phyloP scores from a whole-genome alignment of 2,113 vertebrate species.

The Saguinus midas region DNA sequence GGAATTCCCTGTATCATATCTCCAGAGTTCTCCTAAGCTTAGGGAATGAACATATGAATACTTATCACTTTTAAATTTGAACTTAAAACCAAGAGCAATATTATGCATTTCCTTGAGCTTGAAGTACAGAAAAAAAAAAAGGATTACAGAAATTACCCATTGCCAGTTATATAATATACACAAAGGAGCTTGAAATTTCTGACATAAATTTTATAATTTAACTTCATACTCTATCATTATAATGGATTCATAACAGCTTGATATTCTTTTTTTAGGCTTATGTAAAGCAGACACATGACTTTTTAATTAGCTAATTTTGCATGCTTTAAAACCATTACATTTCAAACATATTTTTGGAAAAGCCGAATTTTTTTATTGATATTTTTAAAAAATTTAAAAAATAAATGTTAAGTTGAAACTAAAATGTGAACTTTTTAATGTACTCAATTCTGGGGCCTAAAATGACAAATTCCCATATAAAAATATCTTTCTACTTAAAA shows the following conservation, averaged over 20 bases:
- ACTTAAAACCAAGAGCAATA: neutral
- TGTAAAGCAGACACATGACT: neutral
- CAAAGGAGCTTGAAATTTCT: neutral
- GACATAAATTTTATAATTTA: neutral
- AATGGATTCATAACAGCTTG: neutral
- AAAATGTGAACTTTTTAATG: constrained; percentile 30
- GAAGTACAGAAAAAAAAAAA: neutral
- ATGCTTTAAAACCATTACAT: constrained; percentile 30
- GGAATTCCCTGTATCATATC: neutral
- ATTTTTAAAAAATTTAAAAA: neutral
- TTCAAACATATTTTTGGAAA: constrained; percentile 34
- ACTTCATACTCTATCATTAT: neutral
- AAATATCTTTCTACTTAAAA: constrained; percentile 18
- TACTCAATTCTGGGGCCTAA: neutral
- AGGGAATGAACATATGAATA: neutral
- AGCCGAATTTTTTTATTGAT: neutral
- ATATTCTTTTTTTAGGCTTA: neutral
- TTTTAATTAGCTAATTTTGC: neutral
- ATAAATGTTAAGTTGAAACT: constrained; percentile 26
- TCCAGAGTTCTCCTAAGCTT: neutral
- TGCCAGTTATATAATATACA: neutral
- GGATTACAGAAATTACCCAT: neutral
- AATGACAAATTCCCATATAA: constrained; percentile 35
- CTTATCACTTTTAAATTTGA: neutral
- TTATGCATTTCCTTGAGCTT: neutral